Base-by-base conservation (phyloP, 1,140 invertebrate genomes). In the Drosophila mauritiana region DNA sequence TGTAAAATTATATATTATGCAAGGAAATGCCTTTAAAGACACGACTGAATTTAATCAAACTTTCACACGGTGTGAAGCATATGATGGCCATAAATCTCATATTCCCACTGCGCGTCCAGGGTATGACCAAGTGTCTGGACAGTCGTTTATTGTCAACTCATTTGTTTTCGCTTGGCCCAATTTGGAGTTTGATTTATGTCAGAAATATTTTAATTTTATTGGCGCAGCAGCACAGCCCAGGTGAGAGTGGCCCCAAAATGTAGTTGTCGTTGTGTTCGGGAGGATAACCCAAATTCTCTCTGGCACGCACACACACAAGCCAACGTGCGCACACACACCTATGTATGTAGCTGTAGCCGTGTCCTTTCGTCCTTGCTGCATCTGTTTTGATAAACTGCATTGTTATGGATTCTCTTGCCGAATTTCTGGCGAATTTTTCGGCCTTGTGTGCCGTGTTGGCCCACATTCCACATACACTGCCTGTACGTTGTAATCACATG, bases 171-270 rank as follows among this genome's bases (percentile, higher is more conserved):
- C 57, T 72, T 86, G 78, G 49, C 83, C 83, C 59, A 70, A 73
- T 82, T 81, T 74, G 54, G 31, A 65, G 65, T 76, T 86, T 86
- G 75, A 86, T 86, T 88, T 86, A 86, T 88, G 79, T 82, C 57
- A 62, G 76, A 81, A 86, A 74, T 80, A 74, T 85, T 81, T 70
- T 64, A 77, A 81, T 73, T 86, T 88, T 73, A 82, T 78, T 67
- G 80, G 77, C 65, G 67, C 43, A 45, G 51, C 46, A 20, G 37
- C 11, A 39, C 40, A 17, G 42, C n/a, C 37, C 64, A 75, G 12
- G 45, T 54, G 64, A 42, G 31, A 37, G 37, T n/a, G 48, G 25
- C 20, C 20, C 70, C 37, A 57, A 63, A 64, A 65, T 53, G 39
- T 12, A 43, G 49, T 67, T 36, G 25, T 67, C 57, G 48, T 39